phyloP scores from a whole-genome alignment of 2,888 invertebrate genomes.

The Fragum whitleyi region DNA sequence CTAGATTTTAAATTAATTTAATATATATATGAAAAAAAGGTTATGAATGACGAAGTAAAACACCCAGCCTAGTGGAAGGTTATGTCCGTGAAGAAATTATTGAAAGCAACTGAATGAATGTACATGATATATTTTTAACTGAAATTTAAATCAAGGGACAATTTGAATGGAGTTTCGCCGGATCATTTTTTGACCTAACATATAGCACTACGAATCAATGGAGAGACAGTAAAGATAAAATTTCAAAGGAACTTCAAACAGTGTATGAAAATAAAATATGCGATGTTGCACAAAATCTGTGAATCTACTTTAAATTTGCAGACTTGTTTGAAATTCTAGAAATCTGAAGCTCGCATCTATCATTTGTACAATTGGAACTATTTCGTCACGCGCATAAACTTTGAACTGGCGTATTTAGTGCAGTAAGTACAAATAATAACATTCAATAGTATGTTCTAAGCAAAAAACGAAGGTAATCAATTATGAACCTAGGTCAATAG shows the following conservation, averaged over 20 bases:
- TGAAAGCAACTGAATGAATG: too few species aligned
- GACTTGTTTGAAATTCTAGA: not conserved
- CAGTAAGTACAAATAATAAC: not conserved
- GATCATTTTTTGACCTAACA: too few species aligned
- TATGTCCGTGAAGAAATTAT: too few species aligned
- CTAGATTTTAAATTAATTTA: too few species aligned
- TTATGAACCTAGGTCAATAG: slow-evolving; percentile 20
- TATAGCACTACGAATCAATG: not conserved
- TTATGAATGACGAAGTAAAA: too few species aligned
- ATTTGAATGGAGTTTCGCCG: too few species aligned
- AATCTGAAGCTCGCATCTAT: not conserved
- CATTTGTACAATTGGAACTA: slow-evolving; percentile 12
- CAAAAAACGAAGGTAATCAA: slow-evolving; percentile 16
- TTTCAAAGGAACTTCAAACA: not conserved
- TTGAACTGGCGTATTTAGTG: not conserved
- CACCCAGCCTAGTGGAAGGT: too few species aligned
- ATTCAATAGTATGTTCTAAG: slow-evolving; percentile 10
- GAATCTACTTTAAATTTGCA: not conserved
- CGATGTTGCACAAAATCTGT: not conserved
- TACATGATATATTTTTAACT: too few species aligned
- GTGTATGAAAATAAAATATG: not conserved
- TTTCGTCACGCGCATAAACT: slow-evolving; percentile 12
- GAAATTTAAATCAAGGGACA: too few species aligned
- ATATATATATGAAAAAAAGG: too few species aligned
- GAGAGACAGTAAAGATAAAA: not conserved